These are phyloP conservation scores for Trichogramma dendrolimi DNA, from an alignment of 2,888 invertebrate species.

Conservation along the genomic window DNA sequence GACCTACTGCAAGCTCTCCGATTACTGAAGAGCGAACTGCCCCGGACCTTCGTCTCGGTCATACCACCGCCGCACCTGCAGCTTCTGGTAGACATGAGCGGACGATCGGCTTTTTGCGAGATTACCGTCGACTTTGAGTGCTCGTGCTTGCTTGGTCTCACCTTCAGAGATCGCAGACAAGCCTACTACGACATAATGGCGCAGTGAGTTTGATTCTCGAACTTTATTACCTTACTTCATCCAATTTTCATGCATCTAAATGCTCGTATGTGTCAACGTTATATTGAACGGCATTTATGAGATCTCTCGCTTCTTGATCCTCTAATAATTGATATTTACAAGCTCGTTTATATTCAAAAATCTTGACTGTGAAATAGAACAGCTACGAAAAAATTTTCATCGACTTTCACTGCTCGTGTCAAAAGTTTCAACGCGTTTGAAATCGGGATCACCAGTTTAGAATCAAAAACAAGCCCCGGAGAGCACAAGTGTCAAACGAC, in stretches of 20 bases:
- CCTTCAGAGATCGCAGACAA: constrained; percentile 40
- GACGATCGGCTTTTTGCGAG: constrained; percentile 48
- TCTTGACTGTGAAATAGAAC: too few species aligned
- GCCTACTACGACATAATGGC: constrained; percentile 53
- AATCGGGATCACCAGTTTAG: too few species aligned
- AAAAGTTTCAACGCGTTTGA: too few species aligned
- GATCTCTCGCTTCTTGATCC: too few species aligned
- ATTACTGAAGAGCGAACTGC: constrained; percentile 58
- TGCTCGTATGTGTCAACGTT: background rate
- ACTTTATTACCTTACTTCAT: constrained; percentile 4
- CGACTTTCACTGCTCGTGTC: too few species aligned
- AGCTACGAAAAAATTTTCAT: too few species aligned
- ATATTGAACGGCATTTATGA: too few species aligned
- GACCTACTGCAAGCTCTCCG: constrained; percentile 55
- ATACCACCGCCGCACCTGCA: constrained; percentile 55
- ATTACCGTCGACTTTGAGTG: constrained; percentile 55
- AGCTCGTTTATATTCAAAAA: too few species aligned
- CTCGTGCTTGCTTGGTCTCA: constrained; percentile 57
- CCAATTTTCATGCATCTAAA: background rate
- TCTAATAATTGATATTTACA: too few species aligned
- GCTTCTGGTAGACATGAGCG: constrained; percentile 48
- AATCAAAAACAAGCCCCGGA: too few species aligned
- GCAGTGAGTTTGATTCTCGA: constrained; percentile 32
- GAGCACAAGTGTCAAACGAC: too few species aligned
- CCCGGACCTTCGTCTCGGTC: constrained; percentile 59